Conservation (phyloP, 2,113 vertebrate species). For the Amblyornis subalaris region DNA sequence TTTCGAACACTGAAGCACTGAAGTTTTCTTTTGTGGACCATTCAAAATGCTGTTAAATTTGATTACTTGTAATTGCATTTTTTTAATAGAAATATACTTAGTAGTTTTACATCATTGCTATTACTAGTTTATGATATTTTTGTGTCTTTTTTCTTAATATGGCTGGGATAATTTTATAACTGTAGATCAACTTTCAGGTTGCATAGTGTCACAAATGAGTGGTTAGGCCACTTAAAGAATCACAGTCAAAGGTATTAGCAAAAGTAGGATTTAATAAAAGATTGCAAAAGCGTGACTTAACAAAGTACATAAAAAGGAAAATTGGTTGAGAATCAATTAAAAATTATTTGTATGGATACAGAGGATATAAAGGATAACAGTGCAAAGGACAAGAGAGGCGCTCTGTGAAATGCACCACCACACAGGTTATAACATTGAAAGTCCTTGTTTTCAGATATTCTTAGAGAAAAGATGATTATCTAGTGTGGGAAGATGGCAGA, state of each 20-base stretch:
- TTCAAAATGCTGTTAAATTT: background rate
- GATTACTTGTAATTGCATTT: background rate
- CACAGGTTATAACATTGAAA: background rate
- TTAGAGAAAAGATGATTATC: background rate
- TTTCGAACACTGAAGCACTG: background rate
- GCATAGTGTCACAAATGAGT: background rate
- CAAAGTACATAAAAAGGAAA: background rate
- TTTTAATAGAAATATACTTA: background rate
- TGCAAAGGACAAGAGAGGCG: background rate
- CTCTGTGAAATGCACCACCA: background rate
- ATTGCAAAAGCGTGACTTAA: background rate
- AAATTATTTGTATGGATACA: background rate
- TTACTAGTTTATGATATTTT: background rate
- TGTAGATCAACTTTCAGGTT: background rate
- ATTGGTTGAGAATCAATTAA: background rate
- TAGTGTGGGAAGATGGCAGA: background rate
- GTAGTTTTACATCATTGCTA: accelerated
- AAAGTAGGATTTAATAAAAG: background rate
- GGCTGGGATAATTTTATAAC: background rate
- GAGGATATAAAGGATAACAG: background rate
- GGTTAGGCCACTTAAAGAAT: background rate
- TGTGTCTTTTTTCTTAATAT: background rate
- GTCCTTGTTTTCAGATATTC: background rate
- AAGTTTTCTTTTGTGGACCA: background rate
- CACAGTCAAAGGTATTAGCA: background rate